phyloP scores from a whole-genome alignment of 2,113 vertebrate species.

The Bombycilla garrulus region DNA sequence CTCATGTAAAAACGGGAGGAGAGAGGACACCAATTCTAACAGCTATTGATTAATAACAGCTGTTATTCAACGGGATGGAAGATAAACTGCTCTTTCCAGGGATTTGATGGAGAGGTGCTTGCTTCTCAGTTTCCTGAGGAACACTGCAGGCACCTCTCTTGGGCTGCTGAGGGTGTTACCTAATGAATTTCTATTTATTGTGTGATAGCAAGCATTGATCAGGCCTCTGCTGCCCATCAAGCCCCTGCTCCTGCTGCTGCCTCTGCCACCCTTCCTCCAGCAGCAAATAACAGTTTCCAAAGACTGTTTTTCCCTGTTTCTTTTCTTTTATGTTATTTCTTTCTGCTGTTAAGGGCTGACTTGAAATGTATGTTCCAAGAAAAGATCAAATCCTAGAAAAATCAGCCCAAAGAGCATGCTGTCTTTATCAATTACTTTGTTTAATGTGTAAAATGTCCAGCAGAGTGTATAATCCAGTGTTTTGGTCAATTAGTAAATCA shows the following conservation, averaged over 20 bases:
- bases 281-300: neutral
- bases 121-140: neutral
- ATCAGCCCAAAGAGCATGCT: neutral
- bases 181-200: conserved; percentile 14
- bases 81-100: neutral
- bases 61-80: neutral
- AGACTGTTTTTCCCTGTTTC: neutral
- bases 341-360: neutral
- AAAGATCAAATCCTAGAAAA: conserved; percentile 24
- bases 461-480: conserved; percentile 59
- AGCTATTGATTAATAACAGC: conserved; percentile 39
- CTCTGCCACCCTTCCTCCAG: neutral
- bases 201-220: neutral
- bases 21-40: conserved; percentile 17
- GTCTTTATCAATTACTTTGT: conserved; percentile 14
- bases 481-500: conserved; percentile 59
- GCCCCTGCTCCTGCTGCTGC: neutral
- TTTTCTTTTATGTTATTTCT: neutral
- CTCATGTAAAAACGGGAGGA: neutral
- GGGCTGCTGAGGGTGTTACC: neutral
- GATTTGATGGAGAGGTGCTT: conserved; percentile 3
- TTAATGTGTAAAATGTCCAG: conserved; percentile 13
- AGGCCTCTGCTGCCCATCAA: neutral
- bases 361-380: neutral
- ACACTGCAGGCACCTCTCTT: neutral